Percentiles rank a stretch among this genome's conserved stretches.
Conservation (phyloP, 64 coral and sea anemone species). For the Dendronephthya gigantea region DNA sequence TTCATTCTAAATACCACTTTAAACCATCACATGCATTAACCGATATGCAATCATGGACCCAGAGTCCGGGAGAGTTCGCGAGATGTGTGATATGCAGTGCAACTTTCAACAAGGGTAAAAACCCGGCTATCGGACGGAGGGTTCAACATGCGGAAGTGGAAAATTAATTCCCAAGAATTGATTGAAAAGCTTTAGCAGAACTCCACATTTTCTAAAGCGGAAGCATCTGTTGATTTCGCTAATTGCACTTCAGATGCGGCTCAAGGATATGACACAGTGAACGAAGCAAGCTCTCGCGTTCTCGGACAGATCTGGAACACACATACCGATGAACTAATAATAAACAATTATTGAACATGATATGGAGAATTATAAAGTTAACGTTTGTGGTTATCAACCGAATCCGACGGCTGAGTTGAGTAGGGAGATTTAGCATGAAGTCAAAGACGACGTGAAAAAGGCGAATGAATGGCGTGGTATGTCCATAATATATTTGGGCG, state of each 20-base stretch:
- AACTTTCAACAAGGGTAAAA: constrained; percentile 20
- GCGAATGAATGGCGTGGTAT: too few species aligned
- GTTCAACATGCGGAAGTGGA: constrained; percentile 54
- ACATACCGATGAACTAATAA: not conserved
- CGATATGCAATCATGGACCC: constrained; percentile 9
- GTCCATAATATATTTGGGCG: too few species aligned
- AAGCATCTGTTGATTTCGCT: not conserved
- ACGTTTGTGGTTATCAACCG: too few species aligned
- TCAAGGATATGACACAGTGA: too few species aligned
- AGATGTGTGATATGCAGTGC: not conserved
- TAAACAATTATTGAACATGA: too few species aligned
- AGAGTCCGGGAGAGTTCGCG: constrained; percentile 24
- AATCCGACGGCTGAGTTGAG: too few species aligned
- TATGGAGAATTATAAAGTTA: too few species aligned
- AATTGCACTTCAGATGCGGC: too few species aligned
- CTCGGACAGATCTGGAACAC: not conserved
- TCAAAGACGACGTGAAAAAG: too few species aligned
- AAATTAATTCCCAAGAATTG: constrained; percentile 13
- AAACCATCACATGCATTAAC: too few species aligned
- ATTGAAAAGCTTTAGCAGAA: not conserved
- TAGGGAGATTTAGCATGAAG: too few species aligned
- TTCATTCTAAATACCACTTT: too few species aligned
- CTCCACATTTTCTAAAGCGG: not conserved
- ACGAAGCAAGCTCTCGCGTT: not conserved
- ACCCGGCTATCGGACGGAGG: constrained; percentile 28